Evolutionary conservation across 1,140 invertebrate genomes (phyloP).

Genomic region (Epicauta chinensis): DNA sequence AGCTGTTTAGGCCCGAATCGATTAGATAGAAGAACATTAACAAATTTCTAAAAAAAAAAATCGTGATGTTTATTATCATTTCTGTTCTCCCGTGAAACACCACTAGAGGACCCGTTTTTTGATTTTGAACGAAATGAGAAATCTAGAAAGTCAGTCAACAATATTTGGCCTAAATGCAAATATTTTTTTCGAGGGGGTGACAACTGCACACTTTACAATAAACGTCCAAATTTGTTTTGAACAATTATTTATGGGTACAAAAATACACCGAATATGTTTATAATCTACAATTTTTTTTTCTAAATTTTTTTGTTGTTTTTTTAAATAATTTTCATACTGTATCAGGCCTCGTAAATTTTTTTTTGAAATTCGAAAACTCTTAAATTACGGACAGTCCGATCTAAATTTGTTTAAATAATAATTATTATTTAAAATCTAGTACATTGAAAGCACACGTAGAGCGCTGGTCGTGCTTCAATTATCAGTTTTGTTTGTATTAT

Average conservation of each 20-base stretch:
- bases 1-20: no score
- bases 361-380: slow-evolving; percentile 43
- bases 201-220: no score
- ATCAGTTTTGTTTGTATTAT: slow-evolving; percentile 20
- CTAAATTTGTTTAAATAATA: slow-evolving; percentile 39
- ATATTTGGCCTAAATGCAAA: slow-evolving; percentile 26
- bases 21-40: no score
- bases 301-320: background rate
- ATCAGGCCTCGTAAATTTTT: slow-evolving; percentile 42
- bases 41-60: no score
- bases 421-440: slow-evolving; percentile 38
- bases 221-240: slow-evolving; percentile 13
- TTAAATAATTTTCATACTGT: slow-evolving; percentile 32
- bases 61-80: no score
- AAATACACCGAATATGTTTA: slow-evolving; percentile 42
- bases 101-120: no score
- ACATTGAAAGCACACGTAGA: slow-evolving; percentile 44
- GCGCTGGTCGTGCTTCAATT: slow-evolving; percentile 17
- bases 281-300: slow-evolving; percentile 32
- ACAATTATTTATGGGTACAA: slow-evolving; percentile 41
- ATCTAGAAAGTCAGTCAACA: slow-evolving; percentile 38
- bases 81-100: no score
- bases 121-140: background rate
- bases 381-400: slow-evolving; percentile 43
- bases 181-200: slow-evolving; percentile 23